Evolutionary conservation across 2,888 invertebrate species (phyloP).

Genomic region (Plagiodera versicolora): DNA sequence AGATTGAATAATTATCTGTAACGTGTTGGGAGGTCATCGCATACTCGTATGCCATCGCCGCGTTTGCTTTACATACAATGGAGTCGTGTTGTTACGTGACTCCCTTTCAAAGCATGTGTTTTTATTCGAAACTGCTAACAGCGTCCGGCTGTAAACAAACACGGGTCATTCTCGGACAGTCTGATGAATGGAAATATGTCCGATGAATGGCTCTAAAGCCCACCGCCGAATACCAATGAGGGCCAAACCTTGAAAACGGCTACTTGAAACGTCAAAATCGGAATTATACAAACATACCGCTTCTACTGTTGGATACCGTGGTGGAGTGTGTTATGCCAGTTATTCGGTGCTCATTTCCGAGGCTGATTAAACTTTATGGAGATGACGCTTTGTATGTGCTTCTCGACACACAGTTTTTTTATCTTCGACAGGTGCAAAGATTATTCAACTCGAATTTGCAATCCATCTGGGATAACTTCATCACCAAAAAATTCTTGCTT

Average conservation of each 20-base stretch:
- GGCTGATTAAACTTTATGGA: background rate
- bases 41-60: slow-evolving; percentile 44
- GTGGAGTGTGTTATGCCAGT: background rate
- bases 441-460: too few relatives aligned
- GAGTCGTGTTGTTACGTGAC: slow-evolving; percentile 52
- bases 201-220: slow-evolving; percentile 41
- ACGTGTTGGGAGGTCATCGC: slow-evolving; percentile 53
- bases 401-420: too few relatives aligned
- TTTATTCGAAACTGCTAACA: slow-evolving; percentile 42
- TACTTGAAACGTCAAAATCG: slow-evolving; percentile 1
- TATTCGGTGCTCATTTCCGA: background rate
- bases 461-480: too few relatives aligned
- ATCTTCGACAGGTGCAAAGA: too few relatives aligned
- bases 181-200: slow-evolving; percentile 48
- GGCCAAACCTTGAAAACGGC: slow-evolving; percentile 28
- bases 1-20: slow-evolving; percentile 52
- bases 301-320: background rate
- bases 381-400: background rate
- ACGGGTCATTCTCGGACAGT: slow-evolving; percentile 36
- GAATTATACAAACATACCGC: background rate
- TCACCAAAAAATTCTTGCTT: too few relatives aligned
- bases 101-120: slow-evolving; percentile 50
- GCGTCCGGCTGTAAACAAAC: slow-evolving; percentile 35
- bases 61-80: slow-evolving; percentile 54
- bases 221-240: slow-evolving; percentile 46